Evolutionary conservation across 64 coral and sea anemone genomes (phyloP), one percentile per base, ranked within the genome.

Genomic region (Porites australiensis): DNA sequence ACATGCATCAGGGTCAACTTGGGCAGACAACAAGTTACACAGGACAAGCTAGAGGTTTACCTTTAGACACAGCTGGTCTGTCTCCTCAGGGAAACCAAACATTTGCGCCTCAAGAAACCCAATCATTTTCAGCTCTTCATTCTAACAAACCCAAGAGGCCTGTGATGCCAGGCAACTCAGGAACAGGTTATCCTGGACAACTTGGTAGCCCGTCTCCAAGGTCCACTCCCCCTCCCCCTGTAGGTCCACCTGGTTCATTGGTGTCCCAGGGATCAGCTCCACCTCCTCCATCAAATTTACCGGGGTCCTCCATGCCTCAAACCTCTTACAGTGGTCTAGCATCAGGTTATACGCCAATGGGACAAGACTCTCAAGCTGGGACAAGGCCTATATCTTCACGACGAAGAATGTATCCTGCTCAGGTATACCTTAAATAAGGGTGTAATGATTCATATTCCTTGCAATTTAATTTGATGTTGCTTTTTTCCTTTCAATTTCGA

Each of bases 111-210:
- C 61, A 48, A 48, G 47, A 23, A 44, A 63, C 73, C 0, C 90
- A 92, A 48, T 68, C 68, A 6, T 58, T 87, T 7, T 93, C 90
- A 58, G 91, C 91, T 69, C 50, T 93, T 2, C 91, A 93, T 70
- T 82, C 82, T 79, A 75, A 75, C 27, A 93, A 93, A 53, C 91
- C 91, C 22, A 93, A 93, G 44, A 58, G 91, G 58, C 91, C 91
- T 23, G 83, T 60, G 1, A 87, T 93, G 49, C 74, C 91, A 21
- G 50, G 66, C 21, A 63, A 61, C 21, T 44, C 81, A 51, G 77
- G 51, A 20, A 12, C 64, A 63, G 53, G 78, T 22, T 66, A 86
- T 75, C 82, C 81, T 52, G 83, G 91, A 68, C 90, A 92, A 27
- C 71, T 14, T 13, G 81, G 80, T 55, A 86, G 59, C 13, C 81